Evolutionary conservation across 2,113 vertebrate genomes (phyloP), one percentile per base, ranked within the genome.

Genomic region (Labeo catla): DNA sequence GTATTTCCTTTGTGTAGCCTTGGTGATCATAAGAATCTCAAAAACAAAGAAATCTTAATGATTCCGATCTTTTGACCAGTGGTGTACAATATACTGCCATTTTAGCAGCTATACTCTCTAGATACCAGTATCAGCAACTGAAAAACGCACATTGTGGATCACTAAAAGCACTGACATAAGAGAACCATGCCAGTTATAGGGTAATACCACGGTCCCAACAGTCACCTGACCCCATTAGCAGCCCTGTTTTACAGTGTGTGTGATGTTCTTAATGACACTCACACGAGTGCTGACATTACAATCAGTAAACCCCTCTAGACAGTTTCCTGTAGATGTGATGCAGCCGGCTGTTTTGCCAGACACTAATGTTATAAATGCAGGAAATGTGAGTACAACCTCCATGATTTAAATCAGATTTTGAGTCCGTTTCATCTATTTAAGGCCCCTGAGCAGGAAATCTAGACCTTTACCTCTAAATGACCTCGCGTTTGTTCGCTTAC

Each of bases 391-490:
- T 21, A 78, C 45, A 77, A 39, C 84, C 61, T 54, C 19, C 28
- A 68, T 28, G 34, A 52, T 70, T 85, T 78, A 66, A 79, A 85
- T 85, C 61, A 28, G 47, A 79, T 85, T 85, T 59, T 34, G 54
- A 49, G 43, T 61, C 77, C 0, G 36, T 80, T 80, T 82, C 45
- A 68, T 82, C 80, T 82, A 70, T 82, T 82, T 36, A 50, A 52
- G 23, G 80, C 28, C 49, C 28, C 3, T 13, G 19, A 80, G 50
- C 76, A 86, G 76, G 52, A 81, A 73, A 81, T n/a, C 76, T 81
- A 36, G 77, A 81, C 47, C 59, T 36, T 45, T 54, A 81, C 85
- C 85, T 86, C 54, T 34, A 86, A 54, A 19, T 73, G 84, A 72
- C 77, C 77, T 81, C 6, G 11, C 8, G 19, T 85, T 61, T 61